Conservation (phyloP, 1,140 invertebrate species). For the Formica selysi region DNA sequence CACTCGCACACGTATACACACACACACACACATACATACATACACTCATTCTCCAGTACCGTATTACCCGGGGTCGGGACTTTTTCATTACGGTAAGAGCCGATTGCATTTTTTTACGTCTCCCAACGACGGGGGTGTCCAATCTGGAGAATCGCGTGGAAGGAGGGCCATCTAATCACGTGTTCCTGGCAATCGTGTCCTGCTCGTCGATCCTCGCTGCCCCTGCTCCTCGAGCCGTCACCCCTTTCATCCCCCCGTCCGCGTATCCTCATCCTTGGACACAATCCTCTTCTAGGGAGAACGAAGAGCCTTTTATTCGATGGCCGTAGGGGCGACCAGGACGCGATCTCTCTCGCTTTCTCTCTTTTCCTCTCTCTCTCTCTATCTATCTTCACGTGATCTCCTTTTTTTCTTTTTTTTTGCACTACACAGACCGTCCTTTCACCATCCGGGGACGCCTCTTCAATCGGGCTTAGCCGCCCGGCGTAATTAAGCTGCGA, state of each 20-base stretch:
- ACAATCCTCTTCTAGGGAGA: constrained; percentile 67
- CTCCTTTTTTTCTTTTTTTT: constrained; percentile 40
- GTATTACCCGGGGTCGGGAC: constrained; percentile 80
- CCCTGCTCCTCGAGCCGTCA: constrained; percentile 66
- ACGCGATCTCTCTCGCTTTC: constrained; percentile 44
- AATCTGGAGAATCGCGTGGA: constrained; percentile 76
- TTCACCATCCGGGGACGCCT: constrained; percentile 67
- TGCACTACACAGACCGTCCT: constrained; percentile 60
- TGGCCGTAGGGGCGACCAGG: constrained; percentile 71
- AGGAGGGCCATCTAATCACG: constrained; percentile 83
- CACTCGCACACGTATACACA: neutral
- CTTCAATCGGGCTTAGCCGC: constrained; percentile 71
- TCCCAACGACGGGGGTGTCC: constrained; percentile 74
- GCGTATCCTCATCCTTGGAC: constrained; percentile 74
- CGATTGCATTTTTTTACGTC: constrained; percentile 86
- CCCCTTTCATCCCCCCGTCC: constrained; percentile 48
- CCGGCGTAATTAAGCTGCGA: constrained; percentile 82
- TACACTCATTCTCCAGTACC: constrained; percentile 33
- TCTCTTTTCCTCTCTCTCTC: constrained; percentile 10
- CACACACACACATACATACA: neutral
- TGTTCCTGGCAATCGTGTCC: constrained; percentile 81
- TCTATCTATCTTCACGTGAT: constrained; percentile 24
- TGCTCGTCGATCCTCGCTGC: constrained; percentile 56
- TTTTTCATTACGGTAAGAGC: constrained; percentile 86
- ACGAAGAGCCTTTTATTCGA: constrained; percentile 70